Base-by-base conservation (phyloP, 2,888 invertebrate genomes). In the Trypoxylon attenuatum region DNA sequence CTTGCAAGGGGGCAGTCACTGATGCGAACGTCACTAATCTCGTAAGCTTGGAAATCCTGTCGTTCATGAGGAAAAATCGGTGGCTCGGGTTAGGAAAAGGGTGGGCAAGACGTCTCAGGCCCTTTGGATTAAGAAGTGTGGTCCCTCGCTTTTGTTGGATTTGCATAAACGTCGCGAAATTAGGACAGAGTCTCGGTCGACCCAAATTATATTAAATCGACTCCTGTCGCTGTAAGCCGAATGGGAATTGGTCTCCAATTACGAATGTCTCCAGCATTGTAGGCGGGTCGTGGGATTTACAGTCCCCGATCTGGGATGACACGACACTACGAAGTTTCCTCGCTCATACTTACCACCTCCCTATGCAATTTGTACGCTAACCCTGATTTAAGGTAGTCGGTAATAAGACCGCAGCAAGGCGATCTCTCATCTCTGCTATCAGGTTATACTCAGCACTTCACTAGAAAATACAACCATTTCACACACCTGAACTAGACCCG, bases 161-260 rank as follows among this genome's bases (percentile, higher is more conserved):
- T 67, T 75, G 63, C 75, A 74, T 74, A 65, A 70, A 72, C 57
- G 72, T 15, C 33, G 33, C 23, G 62, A 75, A 75, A 74, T 74
- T 74, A 64, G 74, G 66, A 46, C 67, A 67, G n/a, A n/a, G 68
- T 62, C 56, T 68, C 58, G 42, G 60, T 29, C 49, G 46, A 62
- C 43, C 42, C 29, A 66, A 75, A 74, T 74, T 64, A 62, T 70
- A 75, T 75, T 75, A 72, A 74, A 73, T 68, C 71, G 71, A 59
- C 51, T 18, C 23, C 53, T 46, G 49, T 45, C 61, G 46, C 57
- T 25, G 25, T 69, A 54, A 60, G 54, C 54, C 59, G 33, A 53
- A 69, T 54, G 62, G 71, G 61, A 67, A 55, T 64, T 57, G 62
- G 53, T 54, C 66, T 69, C 64, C 72, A 72, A 73, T 69, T 72